Conservation (phyloP, 2,888 invertebrate species). For the Falcaria lacertinaria region DNA sequence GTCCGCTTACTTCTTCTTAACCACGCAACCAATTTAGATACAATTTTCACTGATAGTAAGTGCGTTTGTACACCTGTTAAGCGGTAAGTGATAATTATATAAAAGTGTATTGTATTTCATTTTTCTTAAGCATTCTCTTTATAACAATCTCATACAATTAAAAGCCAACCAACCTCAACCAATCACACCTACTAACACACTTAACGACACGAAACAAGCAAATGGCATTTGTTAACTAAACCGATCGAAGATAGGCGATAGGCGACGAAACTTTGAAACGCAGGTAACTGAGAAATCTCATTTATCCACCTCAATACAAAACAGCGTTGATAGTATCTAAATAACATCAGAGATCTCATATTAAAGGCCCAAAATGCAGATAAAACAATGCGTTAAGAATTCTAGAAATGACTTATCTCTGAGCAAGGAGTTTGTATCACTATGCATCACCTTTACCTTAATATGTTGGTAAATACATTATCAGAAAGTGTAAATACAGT, state of each 20-base stretch:
- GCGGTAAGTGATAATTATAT: too few relatives aligned
- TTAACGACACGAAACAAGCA: not conserved
- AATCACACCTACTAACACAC: not conserved
- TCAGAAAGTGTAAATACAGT: too few relatives aligned
- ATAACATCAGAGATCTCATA: conserved; percentile 61
- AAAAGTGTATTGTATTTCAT: too few relatives aligned
- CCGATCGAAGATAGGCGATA: conserved; percentile 15
- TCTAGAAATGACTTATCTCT: conserved; percentile 12
- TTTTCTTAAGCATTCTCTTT: too few relatives aligned
- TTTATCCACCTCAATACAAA: conserved; percentile 72
- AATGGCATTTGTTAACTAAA: not conserved
- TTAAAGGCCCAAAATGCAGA: conserved; percentile 62
- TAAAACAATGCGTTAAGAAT: conserved; percentile 21
- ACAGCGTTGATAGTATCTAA: conserved; percentile 57
- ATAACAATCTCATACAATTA: not conserved
- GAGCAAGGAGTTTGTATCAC: too few relatives aligned
- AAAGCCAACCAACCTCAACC: not conserved
- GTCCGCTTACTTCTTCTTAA: too few relatives aligned
- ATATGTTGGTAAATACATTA: too few relatives aligned
- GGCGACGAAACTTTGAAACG: conserved; percentile 40
- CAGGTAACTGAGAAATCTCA: conserved; percentile 46
- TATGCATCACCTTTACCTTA: too few relatives aligned
- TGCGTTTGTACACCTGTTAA: too few relatives aligned
- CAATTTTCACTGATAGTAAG: too few relatives aligned
- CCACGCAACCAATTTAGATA: too few relatives aligned